Conservation (phyloP, 2,888 invertebrate species). For the Aricia artaxerxes region DNA sequence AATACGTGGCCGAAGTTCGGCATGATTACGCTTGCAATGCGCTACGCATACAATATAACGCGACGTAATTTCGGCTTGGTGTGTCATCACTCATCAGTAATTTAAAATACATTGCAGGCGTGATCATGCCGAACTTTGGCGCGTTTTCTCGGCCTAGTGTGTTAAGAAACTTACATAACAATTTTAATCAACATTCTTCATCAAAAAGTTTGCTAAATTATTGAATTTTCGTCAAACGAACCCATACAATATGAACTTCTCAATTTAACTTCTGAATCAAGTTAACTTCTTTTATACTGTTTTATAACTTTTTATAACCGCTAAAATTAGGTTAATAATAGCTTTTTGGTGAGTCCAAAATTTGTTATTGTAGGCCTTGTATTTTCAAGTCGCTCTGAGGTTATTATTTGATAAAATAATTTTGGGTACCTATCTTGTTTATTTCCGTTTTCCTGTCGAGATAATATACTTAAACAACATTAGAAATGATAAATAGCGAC, state of each 20-base stretch:
- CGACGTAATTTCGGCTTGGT: too few relatives aligned
- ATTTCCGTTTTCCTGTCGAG: neutral
- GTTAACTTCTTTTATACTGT: neutral
- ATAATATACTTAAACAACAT: neutral
- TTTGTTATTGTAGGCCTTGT: neutral
- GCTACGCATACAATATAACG: too few relatives aligned
- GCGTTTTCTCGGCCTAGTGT: too few relatives aligned
- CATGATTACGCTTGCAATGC: too few relatives aligned
- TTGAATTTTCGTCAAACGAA: neutral
- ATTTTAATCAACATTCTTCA: neutral
- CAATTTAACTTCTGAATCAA: slow-evolving; percentile 30
- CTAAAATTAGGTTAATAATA: slow-evolving; percentile 2
- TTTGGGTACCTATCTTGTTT: neutral
- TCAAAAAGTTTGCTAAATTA: neutral
- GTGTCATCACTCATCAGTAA: too few relatives aligned
- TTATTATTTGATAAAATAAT: neutral
- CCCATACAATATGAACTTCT: slow-evolving; percentile 14
- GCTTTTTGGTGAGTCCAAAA: neutral
- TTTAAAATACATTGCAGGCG: too few relatives aligned
- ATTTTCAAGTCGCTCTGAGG: neutral
- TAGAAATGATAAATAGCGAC: neutral
- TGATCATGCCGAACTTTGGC: too few relatives aligned
- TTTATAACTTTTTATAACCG: slow-evolving; percentile 14
- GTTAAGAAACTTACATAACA: too few relatives aligned
- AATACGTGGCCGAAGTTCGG: too few relatives aligned